Conservation (phyloP, 2,888 invertebrate species). For the Agrotis puta region DNA sequence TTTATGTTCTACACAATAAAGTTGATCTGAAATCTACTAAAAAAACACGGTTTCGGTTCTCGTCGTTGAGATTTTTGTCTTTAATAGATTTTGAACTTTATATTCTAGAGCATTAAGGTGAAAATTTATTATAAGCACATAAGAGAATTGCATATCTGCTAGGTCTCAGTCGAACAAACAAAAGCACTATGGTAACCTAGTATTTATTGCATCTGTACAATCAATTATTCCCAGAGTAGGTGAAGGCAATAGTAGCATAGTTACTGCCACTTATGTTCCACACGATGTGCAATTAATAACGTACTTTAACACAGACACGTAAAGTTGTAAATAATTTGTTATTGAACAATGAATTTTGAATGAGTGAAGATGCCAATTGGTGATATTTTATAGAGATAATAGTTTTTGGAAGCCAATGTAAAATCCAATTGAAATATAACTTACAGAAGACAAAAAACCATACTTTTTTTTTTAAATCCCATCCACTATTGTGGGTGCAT, state of each 20-base stretch:
- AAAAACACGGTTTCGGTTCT: too few species aligned
- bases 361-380: constrained; percentile 64
- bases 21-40: too few species aligned
- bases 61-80: too few species aligned
- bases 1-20: too few species aligned
- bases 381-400: too few species aligned
- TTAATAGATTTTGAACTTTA: too few species aligned
- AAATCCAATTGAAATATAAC: constrained; percentile 28
- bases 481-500: too few species aligned
- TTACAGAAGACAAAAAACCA: not conserved
- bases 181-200: not conserved
- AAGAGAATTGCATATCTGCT: too few species aligned
- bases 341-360: constrained; percentile 43
- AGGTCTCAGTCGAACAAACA: not conserved
- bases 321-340: not conserved
- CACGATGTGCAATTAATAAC: constrained; percentile 13
- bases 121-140: too few species aligned
- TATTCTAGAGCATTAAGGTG: too few species aligned
- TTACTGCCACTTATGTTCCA: constrained; percentile 3
- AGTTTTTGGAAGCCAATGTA: constrained; percentile 16
- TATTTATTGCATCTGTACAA: constrained; percentile 18
- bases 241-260: constrained; percentile 26
- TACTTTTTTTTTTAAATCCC: too few species aligned
- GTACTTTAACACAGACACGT: not conserved
- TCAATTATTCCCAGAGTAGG: constrained; percentile 31